Percentiles rank a stretch among this genome's conserved stretches.
phyloP scores from a whole-genome alignment of 2,113 vertebrate genomes.

The Rana temporaria region DNA sequence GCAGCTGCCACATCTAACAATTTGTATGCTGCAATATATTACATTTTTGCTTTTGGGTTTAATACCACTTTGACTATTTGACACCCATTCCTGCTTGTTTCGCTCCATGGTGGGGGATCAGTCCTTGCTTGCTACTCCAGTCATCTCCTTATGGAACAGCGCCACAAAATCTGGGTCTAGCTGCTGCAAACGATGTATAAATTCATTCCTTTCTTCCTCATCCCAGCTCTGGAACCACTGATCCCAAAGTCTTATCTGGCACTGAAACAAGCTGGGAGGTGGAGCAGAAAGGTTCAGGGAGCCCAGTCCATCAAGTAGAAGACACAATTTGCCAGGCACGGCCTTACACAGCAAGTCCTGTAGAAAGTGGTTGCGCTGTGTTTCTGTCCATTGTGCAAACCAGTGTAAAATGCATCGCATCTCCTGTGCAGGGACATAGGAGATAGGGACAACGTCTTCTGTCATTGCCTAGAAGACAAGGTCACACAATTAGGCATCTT shows the following conservation, averaged over 20 bases:
- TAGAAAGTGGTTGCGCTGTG: constrained; percentile 81
- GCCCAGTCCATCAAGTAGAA: constrained; percentile 81
- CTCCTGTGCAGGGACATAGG: constrained; percentile 85
- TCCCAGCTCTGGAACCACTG: constrained; percentile 91
- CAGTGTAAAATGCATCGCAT: constrained; percentile 87
- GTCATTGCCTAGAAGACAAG: constrained; percentile 57
- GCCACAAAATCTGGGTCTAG: constrained; percentile 78
- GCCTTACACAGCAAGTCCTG: constrained; percentile 86
- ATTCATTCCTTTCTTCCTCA: constrained; percentile 84
- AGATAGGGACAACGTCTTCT: constrained; percentile 67
- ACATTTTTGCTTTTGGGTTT: too few relatives aligned
- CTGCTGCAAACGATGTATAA: constrained; percentile 81
- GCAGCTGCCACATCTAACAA: too few relatives aligned
- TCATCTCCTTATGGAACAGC: constrained; percentile 81
- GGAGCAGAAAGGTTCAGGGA: constrained; percentile 74
- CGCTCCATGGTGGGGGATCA: constrained; percentile 52
- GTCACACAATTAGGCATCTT: too few relatives aligned
- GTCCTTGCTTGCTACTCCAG: constrained; percentile 79
- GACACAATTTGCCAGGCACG: constrained; percentile 85
- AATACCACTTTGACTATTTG: too few relatives aligned
- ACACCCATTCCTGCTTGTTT: too few relatives aligned
- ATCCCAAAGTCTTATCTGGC: constrained; percentile 88
- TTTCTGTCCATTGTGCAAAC: constrained; percentile 79
- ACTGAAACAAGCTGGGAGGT: constrained; percentile 86
- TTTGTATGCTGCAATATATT: too few relatives aligned